Base-by-base conservation (phyloP, 2,113 vertebrate species). In the Ictidomys tridecemlineatus region DNA sequence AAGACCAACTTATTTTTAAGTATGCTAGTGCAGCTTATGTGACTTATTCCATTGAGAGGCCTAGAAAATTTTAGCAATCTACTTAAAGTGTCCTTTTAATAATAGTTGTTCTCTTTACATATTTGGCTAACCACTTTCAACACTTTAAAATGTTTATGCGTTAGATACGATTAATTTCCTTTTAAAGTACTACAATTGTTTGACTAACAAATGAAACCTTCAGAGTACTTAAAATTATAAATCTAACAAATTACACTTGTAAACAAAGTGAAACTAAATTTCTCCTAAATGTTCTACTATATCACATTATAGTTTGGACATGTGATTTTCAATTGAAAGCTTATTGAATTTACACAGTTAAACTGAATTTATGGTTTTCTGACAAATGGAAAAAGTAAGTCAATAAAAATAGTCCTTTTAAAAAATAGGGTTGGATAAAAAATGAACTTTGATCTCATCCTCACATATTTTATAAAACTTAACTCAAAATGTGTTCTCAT, bases 241-340 rank as follows among this genome's bases (percentile, higher is more conserved):
- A 85, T 89, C n/a, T 82, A 76, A 82, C 17, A 95, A 80, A 53
- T 92, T 79, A 69, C 89, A 82, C 58, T 93, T 78, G 51, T 96
- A 74, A 73, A 72, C 87, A 76, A 82, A 22, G 45, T 93, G 51
- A 90, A 89, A 65, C 70, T 63, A 13, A 95, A 56, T 0, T 94
- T 94, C 8, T 80, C 13, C 72, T 74, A 83, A 91, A 37, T 83
- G 5, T 95, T 89, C 28, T 8, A 91, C 37, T 70, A 69, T 69
- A 6, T 56, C 45, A 69, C 69, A 39, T 48, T 73, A 73, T 91
- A 65, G 56, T 86, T 93, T 95, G 22, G 4, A 53, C 8, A 48
- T 95, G 8, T 85, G 10, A 84, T 90, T 96, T 90, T 94, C 79
- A 92, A 84, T 51, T n/a, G 78, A 96, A 87, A 72, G 24, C 11